phyloP scores from a whole-genome alignment of 1,140 invertebrate species.

The Oppia nitens region DNA sequence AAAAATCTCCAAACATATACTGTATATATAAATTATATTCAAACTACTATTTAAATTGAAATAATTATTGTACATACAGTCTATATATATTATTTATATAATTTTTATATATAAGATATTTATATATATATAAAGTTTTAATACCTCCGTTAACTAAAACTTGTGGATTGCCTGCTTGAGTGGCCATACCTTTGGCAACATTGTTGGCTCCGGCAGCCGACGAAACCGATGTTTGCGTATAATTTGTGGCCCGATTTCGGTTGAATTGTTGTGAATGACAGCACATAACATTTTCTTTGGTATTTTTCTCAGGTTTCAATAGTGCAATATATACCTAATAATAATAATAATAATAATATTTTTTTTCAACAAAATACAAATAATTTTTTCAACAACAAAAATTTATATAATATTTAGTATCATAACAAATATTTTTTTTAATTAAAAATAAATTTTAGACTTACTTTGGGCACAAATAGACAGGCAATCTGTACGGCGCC shows the following conservation, averaged over 20 bases:
- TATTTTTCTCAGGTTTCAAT: slow-evolving; percentile 48
- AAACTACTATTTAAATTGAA: no score
- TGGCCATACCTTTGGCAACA: no score
- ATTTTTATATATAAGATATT: no score
- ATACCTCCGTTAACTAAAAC: not conserved
- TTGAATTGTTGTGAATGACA: not conserved
- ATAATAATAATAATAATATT: no score
- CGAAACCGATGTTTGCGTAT: not conserved
- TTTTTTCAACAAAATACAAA: not conserved
- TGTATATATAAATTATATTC: no score
- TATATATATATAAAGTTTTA: not conserved
- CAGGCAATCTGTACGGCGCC: slow-evolving; percentile 22
- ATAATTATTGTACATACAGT: no score
- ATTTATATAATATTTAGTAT: not conserved
- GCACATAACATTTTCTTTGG: slow-evolving; percentile 40
- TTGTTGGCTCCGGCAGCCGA: not conserved
- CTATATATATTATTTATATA: no score
- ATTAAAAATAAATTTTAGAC: slow-evolving; percentile 27
- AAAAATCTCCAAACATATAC: no score
- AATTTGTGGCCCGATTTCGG: not conserved
- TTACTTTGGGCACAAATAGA: slow-evolving; percentile 27
- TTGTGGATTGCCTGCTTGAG: not conserved
- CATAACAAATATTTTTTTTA: not conserved
- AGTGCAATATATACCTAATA: slow-evolving; percentile 46
- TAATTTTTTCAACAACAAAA: not conserved